Percentiles rank a stretch among this genome's conserved stretches.
phyloP scores from a whole-genome alignment of 92 coral and sea anemone genomes.

The Galaxea fascicularis region DNA sequence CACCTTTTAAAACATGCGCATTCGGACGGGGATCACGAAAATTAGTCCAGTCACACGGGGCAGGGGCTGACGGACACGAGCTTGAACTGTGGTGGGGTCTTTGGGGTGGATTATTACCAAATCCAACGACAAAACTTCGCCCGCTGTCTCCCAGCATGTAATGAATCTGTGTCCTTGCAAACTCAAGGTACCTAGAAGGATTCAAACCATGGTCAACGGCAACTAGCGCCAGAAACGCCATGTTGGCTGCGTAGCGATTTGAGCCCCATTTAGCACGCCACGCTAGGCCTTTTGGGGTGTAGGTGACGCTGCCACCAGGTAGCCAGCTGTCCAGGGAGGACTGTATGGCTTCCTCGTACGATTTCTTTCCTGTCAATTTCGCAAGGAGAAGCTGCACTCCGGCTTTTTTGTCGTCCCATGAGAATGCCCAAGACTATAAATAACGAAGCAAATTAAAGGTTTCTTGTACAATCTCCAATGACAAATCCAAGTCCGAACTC shows the following conservation, averaged over 20 bases:
- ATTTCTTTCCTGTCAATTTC: conserved; percentile 46
- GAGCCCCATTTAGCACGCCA: conserved; percentile 74
- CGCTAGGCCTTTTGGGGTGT: conserved; percentile 76
- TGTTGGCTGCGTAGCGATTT: conserved; percentile 77
- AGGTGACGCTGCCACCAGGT: conserved; percentile 56
- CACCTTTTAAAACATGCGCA: conserved; percentile 65
- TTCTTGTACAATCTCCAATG: too few species aligned
- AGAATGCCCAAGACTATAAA: conserved; percentile 66
- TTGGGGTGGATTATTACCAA: conserved; percentile 70
- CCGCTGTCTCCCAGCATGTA: conserved; percentile 78
- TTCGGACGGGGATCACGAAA: conserved; percentile 54
- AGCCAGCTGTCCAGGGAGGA: conserved; percentile 62
- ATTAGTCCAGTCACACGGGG: conserved; percentile 49
- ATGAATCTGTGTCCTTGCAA: conserved; percentile 72
- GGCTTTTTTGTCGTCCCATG: conserved; percentile 79
- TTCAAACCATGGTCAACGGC: conserved; percentile 65
- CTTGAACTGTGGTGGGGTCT: conserved; percentile 77
- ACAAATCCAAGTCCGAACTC: too few species aligned
- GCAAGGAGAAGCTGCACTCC: conserved; percentile 71
- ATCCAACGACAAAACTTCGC: conserved; percentile 76
- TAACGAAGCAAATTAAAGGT: not conserved
- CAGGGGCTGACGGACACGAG: conserved; percentile 68
- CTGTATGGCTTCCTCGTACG: conserved; percentile 46
- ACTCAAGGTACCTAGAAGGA: conserved; percentile 49
- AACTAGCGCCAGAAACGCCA: conserved; percentile 71